These are phyloP conservation scores for Oreotragus oreotragus DNA, from an alignment of 2,113 vertebrate species.

Conservation along the genomic window DNA sequence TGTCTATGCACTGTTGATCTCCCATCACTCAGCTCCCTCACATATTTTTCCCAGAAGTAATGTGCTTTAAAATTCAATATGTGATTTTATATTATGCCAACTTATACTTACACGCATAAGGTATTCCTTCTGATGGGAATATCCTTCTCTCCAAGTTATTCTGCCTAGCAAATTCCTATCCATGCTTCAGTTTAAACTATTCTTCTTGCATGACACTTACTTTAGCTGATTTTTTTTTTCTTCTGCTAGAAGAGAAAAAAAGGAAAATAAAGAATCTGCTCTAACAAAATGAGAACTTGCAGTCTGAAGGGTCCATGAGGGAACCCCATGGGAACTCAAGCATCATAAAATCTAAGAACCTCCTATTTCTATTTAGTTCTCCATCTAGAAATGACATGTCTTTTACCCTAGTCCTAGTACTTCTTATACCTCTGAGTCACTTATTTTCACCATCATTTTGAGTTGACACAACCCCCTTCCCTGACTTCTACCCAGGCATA, in stretches of 20 bases:
- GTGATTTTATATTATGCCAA: background rate
- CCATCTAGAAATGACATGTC: background rate
- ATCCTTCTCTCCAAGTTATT: background rate
- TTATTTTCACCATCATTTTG: background rate
- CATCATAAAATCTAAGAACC: background rate
- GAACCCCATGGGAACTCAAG: background rate
- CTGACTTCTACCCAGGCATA: background rate
- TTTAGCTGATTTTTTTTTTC: background rate
- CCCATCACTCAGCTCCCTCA: background rate
- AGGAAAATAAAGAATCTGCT: background rate
- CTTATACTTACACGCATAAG: background rate
- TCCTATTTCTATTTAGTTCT: background rate
- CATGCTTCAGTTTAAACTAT: background rate
- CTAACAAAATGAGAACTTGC: background rate
- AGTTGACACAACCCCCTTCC: background rate
- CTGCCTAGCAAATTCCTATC: background rate
- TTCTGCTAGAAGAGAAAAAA: background rate
- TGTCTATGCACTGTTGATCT: background rate
- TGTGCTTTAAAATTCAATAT: background rate
- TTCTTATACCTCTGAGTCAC: background rate
- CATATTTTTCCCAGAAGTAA: background rate
- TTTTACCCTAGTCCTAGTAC: background rate
- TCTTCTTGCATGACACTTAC: background rate
- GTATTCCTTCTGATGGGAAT: background rate
- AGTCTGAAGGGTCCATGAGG: background rate